Conservation (phyloP, 2,113 vertebrate genomes). For the Mustela nigripes region DNA sequence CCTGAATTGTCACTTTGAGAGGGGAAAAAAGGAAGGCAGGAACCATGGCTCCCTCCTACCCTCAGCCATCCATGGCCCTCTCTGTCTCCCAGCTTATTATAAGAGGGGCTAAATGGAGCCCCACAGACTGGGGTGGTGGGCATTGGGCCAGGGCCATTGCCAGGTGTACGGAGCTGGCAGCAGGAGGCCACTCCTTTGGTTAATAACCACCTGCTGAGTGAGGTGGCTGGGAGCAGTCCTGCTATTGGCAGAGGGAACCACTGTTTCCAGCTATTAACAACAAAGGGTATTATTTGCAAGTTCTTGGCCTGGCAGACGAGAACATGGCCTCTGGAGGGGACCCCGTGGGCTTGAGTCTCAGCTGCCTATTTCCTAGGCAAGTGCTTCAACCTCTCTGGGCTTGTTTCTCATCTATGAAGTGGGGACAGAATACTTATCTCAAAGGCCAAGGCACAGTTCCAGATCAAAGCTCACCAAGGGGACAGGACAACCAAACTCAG, state of each 20-base stretch:
- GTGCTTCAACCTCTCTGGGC: background rate
- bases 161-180: background rate
- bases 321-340: background rate
- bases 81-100: background rate
- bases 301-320: background rate
- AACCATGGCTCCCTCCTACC: too few relatives aligned
- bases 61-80: background rate
- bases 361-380: background rate
- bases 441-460: background rate
- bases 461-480: background rate
- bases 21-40: background rate
- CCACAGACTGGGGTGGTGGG: background rate
- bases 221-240: background rate
- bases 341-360: background rate
- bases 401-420: background rate
- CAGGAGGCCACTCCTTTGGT: background rate
- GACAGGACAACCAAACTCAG: background rate
- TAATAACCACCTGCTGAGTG: constrained; percentile 19
- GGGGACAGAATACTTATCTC: background rate
- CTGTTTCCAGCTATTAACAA: background rate
- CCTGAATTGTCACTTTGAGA: background rate
- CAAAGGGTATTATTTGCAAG: background rate
- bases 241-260: background rate
- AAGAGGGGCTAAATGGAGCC: background rate
- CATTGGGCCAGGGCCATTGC: background rate